Conservation (phyloP, 1,140 invertebrate species). For the Pseudoatta argentina region DNA sequence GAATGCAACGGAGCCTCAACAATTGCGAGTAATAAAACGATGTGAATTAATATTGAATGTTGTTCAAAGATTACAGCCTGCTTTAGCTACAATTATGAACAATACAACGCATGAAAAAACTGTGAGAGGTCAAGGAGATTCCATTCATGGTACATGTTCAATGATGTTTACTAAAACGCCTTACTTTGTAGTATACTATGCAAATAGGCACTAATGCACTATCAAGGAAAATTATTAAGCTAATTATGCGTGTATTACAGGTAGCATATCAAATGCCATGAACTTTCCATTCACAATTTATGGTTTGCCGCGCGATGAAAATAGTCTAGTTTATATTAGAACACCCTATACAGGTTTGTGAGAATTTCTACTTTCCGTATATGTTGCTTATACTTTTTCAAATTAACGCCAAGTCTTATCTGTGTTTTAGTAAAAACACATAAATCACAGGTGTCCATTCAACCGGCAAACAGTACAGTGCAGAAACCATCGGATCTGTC, state of each 20-base stretch:
- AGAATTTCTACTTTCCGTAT: not conserved
- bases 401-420: not conserved
- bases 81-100: constrained; percentile 80
- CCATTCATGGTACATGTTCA: constrained; percentile 66
- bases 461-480: constrained; percentile 79
- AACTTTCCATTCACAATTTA: constrained; percentile 74
- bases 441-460: constrained; percentile 82
- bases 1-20: constrained; percentile 82
- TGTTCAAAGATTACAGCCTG: constrained; percentile 82
- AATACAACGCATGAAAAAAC: constrained; percentile 77
- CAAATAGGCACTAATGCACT: not conserved
- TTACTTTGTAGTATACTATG: not conserved
- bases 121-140: constrained; percentile 71
- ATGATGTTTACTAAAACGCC: constrained; percentile 2
- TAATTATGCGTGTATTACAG: not conserved
- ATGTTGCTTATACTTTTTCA: not conserved
- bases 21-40: constrained; percentile 84
- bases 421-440: constrained; percentile 80
- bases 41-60: constrained; percentile 84
- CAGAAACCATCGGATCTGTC: constrained; percentile 78
- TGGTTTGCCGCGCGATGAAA: constrained; percentile 72
- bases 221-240: not conserved
- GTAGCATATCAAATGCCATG: constrained; percentile 59
- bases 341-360: constrained; percentile 84
- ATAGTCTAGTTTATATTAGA: constrained; percentile 78